Evolutionary conservation across 2,888 invertebrate genomes (phyloP), one percentile per base, ranked within the genome.

Genomic region (Buathra laborator): DNA sequence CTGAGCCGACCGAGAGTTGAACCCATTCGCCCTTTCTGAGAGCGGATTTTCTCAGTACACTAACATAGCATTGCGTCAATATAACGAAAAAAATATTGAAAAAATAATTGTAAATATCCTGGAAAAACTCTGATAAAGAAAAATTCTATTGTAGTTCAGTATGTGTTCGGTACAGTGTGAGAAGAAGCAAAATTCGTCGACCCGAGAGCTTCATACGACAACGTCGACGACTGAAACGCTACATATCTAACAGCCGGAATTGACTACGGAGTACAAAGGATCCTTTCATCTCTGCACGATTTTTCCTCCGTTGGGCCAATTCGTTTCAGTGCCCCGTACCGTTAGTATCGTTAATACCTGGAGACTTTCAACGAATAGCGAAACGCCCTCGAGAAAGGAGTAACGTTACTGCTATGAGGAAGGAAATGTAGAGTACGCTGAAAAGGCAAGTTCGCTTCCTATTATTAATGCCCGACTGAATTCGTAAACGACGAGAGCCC

Each of bases 401-500:
- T 76, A 77, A 16, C 19, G 56, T 56, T 56, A 56, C 19, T 19
- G 19, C 56, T 56, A 81, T 67, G 75, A 87, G 84, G 86, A 86
- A 87, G 85, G 83, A 74, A 87, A 87, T 86, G 70, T 66, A 78
- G 78, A 81, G 78, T 67, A 81, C 53, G 79, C 80, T 79, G 68
- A 71, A 59, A 75, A 59, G 70, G 77, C 78, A 56, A 75, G n/a
- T 19, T 84, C 53, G 46, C 81, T 84, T 53, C 53, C 83, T 53
- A 48, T 82, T 83, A 75, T 76, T 43, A 37, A 76, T 46, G 83
- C 68, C 46, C 75, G 75, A 71, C 74, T 75, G 68, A 83, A 80
- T 75, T 64, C 56, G 83, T 70, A 83, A 75, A 56, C 70, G 70
- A 74, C 74, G 78, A 62, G 74, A 59, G 24, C 68, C 78, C 67